These are phyloP conservation scores for Terrapene triunguis DNA, from an alignment of 2,113 vertebrate species.

Conservation along the genomic window DNA sequence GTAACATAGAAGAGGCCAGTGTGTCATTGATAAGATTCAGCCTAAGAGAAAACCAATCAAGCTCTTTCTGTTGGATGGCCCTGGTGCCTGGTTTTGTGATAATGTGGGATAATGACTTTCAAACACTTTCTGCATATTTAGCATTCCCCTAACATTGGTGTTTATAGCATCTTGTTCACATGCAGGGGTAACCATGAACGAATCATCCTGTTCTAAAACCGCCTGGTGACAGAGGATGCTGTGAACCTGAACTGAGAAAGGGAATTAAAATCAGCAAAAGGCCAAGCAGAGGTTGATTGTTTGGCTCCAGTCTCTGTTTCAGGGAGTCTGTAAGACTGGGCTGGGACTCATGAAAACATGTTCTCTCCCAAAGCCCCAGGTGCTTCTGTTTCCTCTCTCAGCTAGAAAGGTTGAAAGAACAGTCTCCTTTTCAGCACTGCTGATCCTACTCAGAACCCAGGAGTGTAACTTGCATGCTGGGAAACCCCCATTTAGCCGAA, in stretches of 20 bases:
- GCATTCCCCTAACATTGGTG: not conserved
- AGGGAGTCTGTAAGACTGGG: not conserved
- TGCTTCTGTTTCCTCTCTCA: not conserved
- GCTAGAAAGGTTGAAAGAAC: not conserved
- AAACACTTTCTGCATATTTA: not conserved
- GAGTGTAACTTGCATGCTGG: not conserved
- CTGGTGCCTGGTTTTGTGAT: not conserved
- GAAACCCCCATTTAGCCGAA: not conserved
- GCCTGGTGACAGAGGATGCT: not conserved
- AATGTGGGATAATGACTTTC: not conserved
- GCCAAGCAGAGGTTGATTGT: not conserved
- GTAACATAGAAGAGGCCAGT: not conserved
- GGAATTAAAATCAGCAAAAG: not conserved
- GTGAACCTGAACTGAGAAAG: not conserved
- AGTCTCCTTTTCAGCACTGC: not conserved
- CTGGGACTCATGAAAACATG: not conserved
- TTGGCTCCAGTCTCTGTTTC: not conserved
- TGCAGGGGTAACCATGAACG: not conserved
- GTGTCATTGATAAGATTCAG: not conserved
- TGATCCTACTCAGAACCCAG: not conserved
- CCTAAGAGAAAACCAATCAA: not conserved
- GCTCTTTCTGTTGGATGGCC: not conserved
- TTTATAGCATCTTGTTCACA: not conserved
- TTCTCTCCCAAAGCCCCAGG: not conserved
- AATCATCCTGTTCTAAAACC: not conserved